Evolutionary conservation across 1,140 invertebrate species (phyloP).

Genomic region (Drosophila micromelanica): DNA sequence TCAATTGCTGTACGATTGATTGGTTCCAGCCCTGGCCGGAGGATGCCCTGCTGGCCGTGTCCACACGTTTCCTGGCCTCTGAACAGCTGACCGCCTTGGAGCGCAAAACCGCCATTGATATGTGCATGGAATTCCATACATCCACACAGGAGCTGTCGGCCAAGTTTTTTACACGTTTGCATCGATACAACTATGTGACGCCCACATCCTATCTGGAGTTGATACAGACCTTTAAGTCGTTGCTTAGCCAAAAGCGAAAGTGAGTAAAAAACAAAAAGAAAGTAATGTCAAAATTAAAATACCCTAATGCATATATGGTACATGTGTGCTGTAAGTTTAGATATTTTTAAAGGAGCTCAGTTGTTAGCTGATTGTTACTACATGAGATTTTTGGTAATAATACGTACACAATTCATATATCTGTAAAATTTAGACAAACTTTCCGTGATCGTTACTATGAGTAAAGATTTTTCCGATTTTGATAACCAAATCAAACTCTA

Average conservation of each 20-base stretch:
- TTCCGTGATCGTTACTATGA: too few relatives aligned
- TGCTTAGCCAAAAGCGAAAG: conserved; percentile 91
- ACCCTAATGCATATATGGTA: too few relatives aligned
- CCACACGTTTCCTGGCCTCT: conserved; percentile 93
- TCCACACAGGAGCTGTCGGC: conserved; percentile 91
- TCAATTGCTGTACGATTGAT: conserved; percentile 98
- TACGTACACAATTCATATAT: too few relatives aligned
- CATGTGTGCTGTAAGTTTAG: too few relatives aligned
- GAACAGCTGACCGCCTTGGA: conserved; percentile 92
- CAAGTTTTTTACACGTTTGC: conserved; percentile 89
- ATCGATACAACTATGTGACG: conserved; percentile 95
- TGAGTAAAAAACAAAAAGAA: conserved; percentile 48
- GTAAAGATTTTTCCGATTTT: too few relatives aligned
- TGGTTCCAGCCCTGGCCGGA: conserved; percentile 99
- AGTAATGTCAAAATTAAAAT: too few relatives aligned
- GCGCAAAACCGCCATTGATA: conserved; percentile 89
- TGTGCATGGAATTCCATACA: conserved; percentile 96
- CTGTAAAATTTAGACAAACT: too few relatives aligned
- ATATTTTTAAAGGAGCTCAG: too few relatives aligned
- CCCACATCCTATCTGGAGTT: conserved; percentile 97
- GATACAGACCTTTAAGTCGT: conserved; percentile 95
- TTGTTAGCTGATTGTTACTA: too few relatives aligned
- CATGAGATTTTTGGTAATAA: too few relatives aligned
- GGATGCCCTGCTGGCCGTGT: conserved; percentile 96
- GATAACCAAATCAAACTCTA: too few relatives aligned